Evolutionary conservation across 2,113 vertebrate species (phyloP).

Genomic region (Oreochromis tanganicae): DNA sequence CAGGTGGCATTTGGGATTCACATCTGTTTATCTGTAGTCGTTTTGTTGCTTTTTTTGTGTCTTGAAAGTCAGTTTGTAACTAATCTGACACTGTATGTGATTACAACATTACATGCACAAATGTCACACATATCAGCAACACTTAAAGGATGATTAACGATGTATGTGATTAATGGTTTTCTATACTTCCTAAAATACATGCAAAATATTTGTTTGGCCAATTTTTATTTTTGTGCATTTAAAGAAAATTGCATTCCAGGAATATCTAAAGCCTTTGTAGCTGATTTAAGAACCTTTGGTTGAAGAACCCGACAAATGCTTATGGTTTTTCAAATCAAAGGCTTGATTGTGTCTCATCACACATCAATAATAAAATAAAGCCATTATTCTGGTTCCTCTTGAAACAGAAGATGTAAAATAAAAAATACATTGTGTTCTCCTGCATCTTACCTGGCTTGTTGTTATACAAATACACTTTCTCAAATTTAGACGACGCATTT

Average conservation of each 20-base stretch:
- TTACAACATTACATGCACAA: neutral
- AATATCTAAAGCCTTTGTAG: neutral
- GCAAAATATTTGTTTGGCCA: neutral
- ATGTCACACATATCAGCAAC: neutral
- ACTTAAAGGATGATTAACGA: neutral
- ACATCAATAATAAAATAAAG: neutral
- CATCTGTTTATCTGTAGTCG: neutral
- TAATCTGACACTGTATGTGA: neutral
- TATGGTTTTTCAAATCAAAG: accelerated
- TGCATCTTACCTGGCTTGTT: neutral
- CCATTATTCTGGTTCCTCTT: neutral
- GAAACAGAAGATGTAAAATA: neutral
- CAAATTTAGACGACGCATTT: neutral
- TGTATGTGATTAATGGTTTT: neutral
- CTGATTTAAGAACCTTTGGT: neutral
- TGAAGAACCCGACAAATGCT: too few species aligned
- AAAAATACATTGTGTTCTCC: neutral
- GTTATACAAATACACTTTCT: neutral
- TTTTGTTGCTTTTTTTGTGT: neutral
- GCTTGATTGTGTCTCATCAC: neutral
- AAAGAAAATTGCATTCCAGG: neutral
- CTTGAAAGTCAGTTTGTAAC: neutral
- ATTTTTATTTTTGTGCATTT: neutral
- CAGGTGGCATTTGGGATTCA: neutral
- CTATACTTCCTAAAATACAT: accelerated